Conservation (phyloP, 37 sponge, comb jelly and placozoan genomes). For the Agelas oroides region DNA sequence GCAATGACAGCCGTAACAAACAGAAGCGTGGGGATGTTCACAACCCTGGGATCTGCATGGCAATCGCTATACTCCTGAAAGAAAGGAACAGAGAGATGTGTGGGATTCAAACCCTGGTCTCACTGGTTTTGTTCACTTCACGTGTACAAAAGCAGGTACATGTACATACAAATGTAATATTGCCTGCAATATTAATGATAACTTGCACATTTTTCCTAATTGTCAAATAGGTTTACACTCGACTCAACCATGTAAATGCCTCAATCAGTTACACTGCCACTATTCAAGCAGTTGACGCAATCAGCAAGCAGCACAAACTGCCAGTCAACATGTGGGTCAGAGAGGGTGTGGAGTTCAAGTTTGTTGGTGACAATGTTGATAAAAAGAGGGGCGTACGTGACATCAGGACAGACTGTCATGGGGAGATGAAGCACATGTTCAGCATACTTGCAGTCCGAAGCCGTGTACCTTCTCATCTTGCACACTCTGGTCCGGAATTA, state of each 20-base stretch:
- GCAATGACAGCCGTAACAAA: no score
- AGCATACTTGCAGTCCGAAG: constrained; percentile 34
- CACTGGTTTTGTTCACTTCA: no score
- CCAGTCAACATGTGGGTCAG: background rate
- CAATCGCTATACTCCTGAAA: no score
- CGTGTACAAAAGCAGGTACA: no score
- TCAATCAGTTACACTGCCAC: constrained; percentile 41
- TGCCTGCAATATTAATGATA: no score
- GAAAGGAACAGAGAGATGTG: no score
- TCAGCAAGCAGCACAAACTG: constrained; percentile 24
- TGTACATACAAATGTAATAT: no score
- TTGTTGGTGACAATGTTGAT: constrained; percentile 42
- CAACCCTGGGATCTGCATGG: no score
- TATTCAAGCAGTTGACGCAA: background rate
- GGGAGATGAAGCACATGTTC: constrained; percentile 33
- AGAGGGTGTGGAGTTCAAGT: constrained; percentile 11
- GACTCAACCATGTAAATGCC: constrained; percentile 31
- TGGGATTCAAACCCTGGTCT: no score
- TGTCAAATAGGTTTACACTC: constrained; percentile 33
- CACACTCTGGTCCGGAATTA: background rate
- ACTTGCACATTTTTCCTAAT: no score
- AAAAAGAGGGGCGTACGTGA: constrained; percentile 29
- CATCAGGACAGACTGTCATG: constrained; percentile 30
- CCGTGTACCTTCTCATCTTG: constrained; percentile 8
- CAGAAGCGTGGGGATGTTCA: no score